These are phyloP conservation scores for Cydia fagiglandana DNA, from an alignment of 1,140 invertebrate genomes.

Conservation along the genomic window DNA sequence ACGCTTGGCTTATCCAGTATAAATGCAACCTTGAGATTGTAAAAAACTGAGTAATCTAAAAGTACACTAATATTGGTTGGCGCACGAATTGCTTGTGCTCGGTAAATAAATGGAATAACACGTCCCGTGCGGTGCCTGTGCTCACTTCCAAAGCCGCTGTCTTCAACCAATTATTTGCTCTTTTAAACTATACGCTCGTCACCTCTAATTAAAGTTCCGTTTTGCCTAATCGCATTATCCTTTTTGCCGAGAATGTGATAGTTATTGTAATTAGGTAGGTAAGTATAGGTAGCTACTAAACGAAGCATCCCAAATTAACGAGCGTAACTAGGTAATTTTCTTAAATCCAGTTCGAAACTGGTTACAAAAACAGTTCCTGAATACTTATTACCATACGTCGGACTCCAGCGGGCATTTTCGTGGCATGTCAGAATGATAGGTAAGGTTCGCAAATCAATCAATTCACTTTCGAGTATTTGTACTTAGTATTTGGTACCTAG, in stretches of 20 bases:
- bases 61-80: neutral
- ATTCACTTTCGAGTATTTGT: too few species aligned
- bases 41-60: too few species aligned
- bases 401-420: too few species aligned
- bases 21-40: too few species aligned
- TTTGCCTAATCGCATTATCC: neutral
- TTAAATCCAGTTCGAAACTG: too few species aligned
- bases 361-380: too few species aligned
- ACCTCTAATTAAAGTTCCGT: neutral
- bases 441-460: too few species aligned
- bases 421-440: too few species aligned
- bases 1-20: too few species aligned
- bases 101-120: neutral
- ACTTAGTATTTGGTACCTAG: too few species aligned
- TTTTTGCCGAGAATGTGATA: neutral
- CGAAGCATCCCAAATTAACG: neutral
- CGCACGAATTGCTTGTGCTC: neutral
- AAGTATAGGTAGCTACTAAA: too few species aligned
- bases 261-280: neutral
- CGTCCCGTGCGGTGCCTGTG: neutral
- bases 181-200: constrained; percentile 21
- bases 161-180: constrained; percentile 3
- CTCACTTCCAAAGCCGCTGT: neutral
- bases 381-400: too few species aligned
- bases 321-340: neutral